Evolutionary conservation across 2,113 vertebrate genomes (phyloP), one percentile per base, ranked within the genome.

Genomic region (Bostrychus sinensis): DNA sequence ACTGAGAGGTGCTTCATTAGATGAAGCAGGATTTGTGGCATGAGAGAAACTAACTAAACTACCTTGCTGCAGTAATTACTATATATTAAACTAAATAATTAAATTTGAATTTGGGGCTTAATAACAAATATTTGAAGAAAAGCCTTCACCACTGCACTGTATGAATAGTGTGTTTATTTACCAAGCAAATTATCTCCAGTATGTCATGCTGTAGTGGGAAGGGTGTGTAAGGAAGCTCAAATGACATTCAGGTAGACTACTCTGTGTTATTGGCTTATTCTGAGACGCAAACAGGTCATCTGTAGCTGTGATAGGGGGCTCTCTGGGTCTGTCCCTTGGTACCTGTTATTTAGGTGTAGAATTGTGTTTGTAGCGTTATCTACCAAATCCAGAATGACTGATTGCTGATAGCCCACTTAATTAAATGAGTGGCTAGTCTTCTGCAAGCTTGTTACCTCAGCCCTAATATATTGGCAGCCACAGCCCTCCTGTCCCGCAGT

Each of bases 401-500:
- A 66, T 66, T 36, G 51, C 54, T 62, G 57, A 51, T 61, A 70
- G 55, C 55, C 45, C 12, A 48, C 23, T 75, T 68, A 56, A 77
- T 62, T 64, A 60, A 56, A 41, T 30, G 4, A 4, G 38, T 71
- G 48, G 51, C 53, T 19, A 46, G 54, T 76, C 69, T 70, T 53
- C 14, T 51, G 43, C 69, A 58, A 74, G 80, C 77, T 72, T 68
- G 79, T 72, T 66, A 83, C 78, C 77, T 65, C 75, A 75, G 76
- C 80, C 76, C 80, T 72, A 75, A 80, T 64, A 68, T 53, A 74
- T 45, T 54, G 81, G 76, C 76, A 53, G 36, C 41, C 78, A 88
- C 83, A 87, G 72, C 87, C 81, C 74, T 80, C 73, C 79, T 73
- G 75, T 78, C 78, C 84, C 80, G 78, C 86, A 78, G 82, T 71